Evolutionary conservation across 2,113 vertebrate species (phyloP), one percentile per base, ranked within the genome.

Genomic region (Bucco capensis): DNA sequence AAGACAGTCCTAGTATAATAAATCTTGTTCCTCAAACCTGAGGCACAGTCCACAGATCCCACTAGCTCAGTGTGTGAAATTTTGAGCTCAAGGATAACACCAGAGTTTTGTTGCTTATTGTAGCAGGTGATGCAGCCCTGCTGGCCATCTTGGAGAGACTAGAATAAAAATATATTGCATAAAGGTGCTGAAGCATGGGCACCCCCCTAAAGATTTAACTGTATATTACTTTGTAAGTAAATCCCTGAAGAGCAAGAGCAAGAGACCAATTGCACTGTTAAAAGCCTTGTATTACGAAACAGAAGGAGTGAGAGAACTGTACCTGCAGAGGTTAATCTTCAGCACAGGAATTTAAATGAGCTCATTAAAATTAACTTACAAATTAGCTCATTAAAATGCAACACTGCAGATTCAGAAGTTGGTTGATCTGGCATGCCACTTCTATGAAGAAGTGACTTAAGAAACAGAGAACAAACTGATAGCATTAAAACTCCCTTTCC

Each of bases 291-390:
- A 83, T 94, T 95, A 89, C 73, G 81, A 79, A 84, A 65, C 64
- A 44, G 53, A 37, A 93, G 78, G 61, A 93, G 51, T 27, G 27
- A 91, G 84, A 73, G 91, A 78, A 88, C 88, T 76, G 73, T 94
- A 96, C 93, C 88, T 94, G 83, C 83, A 95, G 93, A 96, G 92
- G 94, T 94, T 96, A 96, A 95, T 91, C 93, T 94, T 90, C 81
- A 91, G 56, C 86, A 82, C 67, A 93, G 53, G 94, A 96, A 97
- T 97, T 94, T 95, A 96, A 96, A 97, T 93, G 46, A 92, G 89
- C 89, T 94, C 89, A 94, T 96, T 96, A 95, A 94, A 96, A 95
- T 87, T 83, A 86, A 88, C 80, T 88, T 91, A 95, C 91, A 95
- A 94, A 96, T 93, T 87, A 94, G 77, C 89, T 95, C 35, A 87